Conservation (phyloP, 37 sponge, comb jelly and placozoan species). For the Beroe ovata region DNA sequence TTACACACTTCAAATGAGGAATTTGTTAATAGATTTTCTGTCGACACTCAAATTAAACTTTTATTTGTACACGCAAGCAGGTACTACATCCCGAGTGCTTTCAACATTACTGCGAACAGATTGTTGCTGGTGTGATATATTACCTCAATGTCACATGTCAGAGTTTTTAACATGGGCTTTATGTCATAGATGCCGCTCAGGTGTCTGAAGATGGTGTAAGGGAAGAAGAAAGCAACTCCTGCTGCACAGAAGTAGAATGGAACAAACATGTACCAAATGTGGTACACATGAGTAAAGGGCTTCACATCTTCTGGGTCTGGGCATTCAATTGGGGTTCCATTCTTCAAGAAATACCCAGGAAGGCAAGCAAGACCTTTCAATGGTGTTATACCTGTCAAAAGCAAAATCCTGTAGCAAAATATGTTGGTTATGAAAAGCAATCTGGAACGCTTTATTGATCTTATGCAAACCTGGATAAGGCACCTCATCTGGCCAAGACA, state of each 20-base stretch:
- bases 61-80: no score
- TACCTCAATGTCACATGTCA: conserved; percentile 23
- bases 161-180: conserved; percentile 20
- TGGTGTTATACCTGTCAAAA: neutral
- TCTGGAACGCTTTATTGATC: no score
- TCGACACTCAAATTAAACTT: neutral
- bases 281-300: conserved; percentile 39
- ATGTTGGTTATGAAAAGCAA: no score
- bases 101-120: no score
- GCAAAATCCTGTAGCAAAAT: no score
- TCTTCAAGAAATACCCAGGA: neutral
- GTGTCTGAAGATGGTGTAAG: conserved; percentile 65
- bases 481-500: conserved; percentile 55
- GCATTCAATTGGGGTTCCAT: conserved; percentile 37
- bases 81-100: no score
- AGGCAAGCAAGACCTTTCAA: neutral
- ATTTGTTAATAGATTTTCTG: neutral
- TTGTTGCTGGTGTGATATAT: no score
- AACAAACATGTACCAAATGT: conserved; percentile 61
- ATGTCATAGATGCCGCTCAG: conserved; percentile 37
- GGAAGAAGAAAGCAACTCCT: conserved; percentile 47
- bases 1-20: no score
- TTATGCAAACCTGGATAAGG: conserved; percentile 39
- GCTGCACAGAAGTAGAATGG: conserved; percentile 59
- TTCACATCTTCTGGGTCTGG: conserved; percentile 26